Conservation (phyloP, 2,113 vertebrate genomes). For the Sinocyclocheilus anshuiensis region DNA sequence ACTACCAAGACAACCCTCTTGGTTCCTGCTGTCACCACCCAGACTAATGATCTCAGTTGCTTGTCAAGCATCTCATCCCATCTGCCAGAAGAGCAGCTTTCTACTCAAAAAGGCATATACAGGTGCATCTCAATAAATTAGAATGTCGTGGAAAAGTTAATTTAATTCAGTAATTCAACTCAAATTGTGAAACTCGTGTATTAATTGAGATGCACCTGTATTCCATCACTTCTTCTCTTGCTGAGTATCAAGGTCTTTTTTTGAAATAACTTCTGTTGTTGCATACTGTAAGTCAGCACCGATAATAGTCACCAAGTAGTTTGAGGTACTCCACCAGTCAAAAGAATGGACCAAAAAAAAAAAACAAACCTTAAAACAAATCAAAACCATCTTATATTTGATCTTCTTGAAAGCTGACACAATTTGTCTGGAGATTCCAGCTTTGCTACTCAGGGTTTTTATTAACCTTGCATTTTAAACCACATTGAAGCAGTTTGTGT, state of each 20-base stretch:
- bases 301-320: not conserved
- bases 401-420: not conserved
- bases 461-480: not conserved
- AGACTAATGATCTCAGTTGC: slow-evolving; percentile 29
- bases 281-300: not conserved
- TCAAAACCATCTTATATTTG: not conserved
- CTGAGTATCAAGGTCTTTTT: not conserved
- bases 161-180: too few relatives aligned
- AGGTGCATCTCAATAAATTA: too few relatives aligned
- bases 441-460: too few relatives aligned
- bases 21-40: not conserved
- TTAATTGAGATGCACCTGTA: too few relatives aligned
- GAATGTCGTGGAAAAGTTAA: too few relatives aligned
- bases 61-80: slow-evolving; percentile 57
- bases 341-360: not conserved
- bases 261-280: not conserved
- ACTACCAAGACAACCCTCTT: not conserved
- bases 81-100: slow-evolving; percentile 51
- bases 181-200: too few relatives aligned
- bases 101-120: slow-evolving; percentile 18
- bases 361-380: not conserved
- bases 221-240: slow-evolving; percentile 25
- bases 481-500: too few relatives aligned
- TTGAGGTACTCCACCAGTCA: not conserved
- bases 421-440: not conserved